Evolutionary conservation across 2,113 vertebrate genomes (phyloP).

Genomic region (Lagopus muta): DNA sequence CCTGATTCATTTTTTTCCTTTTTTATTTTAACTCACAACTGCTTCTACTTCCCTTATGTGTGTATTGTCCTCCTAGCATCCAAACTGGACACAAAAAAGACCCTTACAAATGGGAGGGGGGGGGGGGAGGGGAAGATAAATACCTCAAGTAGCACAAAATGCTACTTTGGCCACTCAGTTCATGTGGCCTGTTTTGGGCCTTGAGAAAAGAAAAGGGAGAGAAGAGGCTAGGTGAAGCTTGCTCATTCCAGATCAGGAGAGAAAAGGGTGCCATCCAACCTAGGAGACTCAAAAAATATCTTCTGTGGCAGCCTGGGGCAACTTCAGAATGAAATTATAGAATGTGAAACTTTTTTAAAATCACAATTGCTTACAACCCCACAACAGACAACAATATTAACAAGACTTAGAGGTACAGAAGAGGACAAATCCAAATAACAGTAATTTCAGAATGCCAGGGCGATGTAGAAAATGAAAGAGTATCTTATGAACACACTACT

Average conservation of each 20-base stretch:
- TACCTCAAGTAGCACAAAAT: background rate
- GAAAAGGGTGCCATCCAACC: background rate
- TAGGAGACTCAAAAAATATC: conserved; percentile 28
- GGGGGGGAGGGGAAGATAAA: fast-evolving
- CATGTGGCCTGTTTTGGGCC: background rate
- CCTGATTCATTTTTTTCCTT: background rate
- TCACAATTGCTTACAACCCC: conserved; percentile 65
- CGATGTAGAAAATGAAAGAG: conserved; percentile 59
- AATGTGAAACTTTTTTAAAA: conserved; percentile 53
- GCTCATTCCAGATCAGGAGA: conserved; percentile 46
- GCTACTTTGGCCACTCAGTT: background rate
- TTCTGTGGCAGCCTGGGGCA: conserved; percentile 26
- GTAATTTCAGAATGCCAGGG: conserved; percentile 61
- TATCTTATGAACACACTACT: conserved; percentile 32
- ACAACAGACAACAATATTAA: conserved; percentile 61
- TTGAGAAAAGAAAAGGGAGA: background rate
- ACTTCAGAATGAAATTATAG: conserved; percentile 61
- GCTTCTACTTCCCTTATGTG: background rate
- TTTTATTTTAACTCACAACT: background rate
- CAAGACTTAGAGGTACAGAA: conserved; percentile 49
- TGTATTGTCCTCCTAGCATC: background rate
- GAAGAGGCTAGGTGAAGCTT: background rate
- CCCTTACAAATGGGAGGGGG: background rate
- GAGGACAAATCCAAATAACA: conserved; percentile 59
- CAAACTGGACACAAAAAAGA: background rate